These are phyloP conservation scores for Poecilia wingei DNA, from an alignment of 2,797 vertebrate species.

Conservation along the genomic window DNA sequence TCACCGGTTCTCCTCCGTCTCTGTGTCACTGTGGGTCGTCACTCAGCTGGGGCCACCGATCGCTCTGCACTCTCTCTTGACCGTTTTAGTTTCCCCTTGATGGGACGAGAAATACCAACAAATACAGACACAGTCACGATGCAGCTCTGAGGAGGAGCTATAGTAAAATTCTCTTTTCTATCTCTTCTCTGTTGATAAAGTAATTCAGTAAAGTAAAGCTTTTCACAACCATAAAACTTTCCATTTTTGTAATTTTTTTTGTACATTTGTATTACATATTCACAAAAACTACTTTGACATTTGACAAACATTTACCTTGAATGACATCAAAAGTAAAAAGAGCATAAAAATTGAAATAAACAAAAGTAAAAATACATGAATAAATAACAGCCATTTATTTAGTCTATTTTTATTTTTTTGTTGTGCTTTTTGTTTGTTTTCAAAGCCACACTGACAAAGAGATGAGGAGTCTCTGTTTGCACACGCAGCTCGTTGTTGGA, in stretches of 20 bases:
- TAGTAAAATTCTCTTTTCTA: slow-evolving; percentile 61
- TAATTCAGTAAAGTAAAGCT: slow-evolving; percentile 80
- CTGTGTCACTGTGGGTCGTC: slow-evolving; percentile 36
- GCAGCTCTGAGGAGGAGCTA: slow-evolving; percentile 59
- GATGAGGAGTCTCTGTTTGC: slow-evolving; percentile 48
- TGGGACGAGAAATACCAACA: slow-evolving; percentile 67
- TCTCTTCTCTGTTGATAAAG: slow-evolving; percentile 70
- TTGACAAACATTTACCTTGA: slow-evolving; percentile 85
- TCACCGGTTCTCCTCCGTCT: slow-evolving; percentile 33
- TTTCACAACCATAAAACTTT: slow-evolving; percentile 79
- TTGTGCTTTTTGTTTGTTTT: slow-evolving; percentile 80
- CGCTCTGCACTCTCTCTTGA: slow-evolving; percentile 60
- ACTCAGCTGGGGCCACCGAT: slow-evolving; percentile 43
- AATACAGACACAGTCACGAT: slow-evolving; percentile 74
- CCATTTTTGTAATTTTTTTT: slow-evolving; percentile 66
- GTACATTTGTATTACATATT: slow-evolving; percentile 81
- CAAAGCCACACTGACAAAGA: slow-evolving; percentile 59
- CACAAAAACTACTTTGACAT: slow-evolving; percentile 83
- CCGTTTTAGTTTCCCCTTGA: slow-evolving; percentile 49
- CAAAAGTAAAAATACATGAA: slow-evolving; percentile 4
- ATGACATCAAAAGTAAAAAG: slow-evolving; percentile 79
- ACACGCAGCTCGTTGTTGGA: slow-evolving; percentile 46
- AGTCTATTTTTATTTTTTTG: slow-evolving; percentile 54
- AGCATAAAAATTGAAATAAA: slow-evolving; percentile 31
- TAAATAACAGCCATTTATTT: slow-evolving; percentile 67